Conservation (phyloP, 2,888 invertebrate genomes). For the Myathropa florea region DNA sequence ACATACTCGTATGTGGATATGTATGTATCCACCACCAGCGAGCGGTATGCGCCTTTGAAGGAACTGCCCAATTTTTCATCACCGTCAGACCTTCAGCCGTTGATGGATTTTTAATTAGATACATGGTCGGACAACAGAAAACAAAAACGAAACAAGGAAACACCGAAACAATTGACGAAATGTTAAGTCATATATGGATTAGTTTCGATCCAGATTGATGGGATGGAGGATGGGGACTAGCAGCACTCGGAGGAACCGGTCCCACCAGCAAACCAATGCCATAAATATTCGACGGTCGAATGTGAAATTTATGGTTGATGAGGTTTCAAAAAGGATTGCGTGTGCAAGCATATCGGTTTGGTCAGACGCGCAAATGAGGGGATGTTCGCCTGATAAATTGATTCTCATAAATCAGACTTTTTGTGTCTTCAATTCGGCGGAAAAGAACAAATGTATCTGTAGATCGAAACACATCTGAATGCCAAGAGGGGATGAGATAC, state of each 20-base stretch:
- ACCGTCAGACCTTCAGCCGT: conserved; percentile 30
- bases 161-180: conserved; percentile 46
- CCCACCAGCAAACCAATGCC: conserved; percentile 13
- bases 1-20: too few relatives aligned
- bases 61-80: conserved; percentile 40
- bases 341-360: conserved; percentile 24
- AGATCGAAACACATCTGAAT: background rate
- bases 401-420: conserved; percentile 56
- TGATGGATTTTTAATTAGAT: conserved; percentile 67
- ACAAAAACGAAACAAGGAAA: conserved; percentile 9
- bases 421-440: conserved; percentile 37
- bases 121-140: background rate
- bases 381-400: conserved; percentile 59
- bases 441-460: conserved; percentile 37
- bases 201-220: conserved; percentile 66
- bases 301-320: conserved; percentile 57
- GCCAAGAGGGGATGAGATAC: background rate
- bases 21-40: background rate
- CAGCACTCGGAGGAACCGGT: background rate
- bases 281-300: conserved; percentile 54
- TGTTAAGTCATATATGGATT: conserved; percentile 55
- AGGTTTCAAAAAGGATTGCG: conserved; percentile 59
- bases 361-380: conserved; percentile 10
- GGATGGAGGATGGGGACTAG: conserved; percentile 11
- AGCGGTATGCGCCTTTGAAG: background rate